A percentile compares a stretch with the other conserved stretches of the same genome.
These are phyloP conservation scores for Calyptommatus sinebrachiatus DNA, from an alignment of 2,113 vertebrate species.

Conservation along the genomic window DNA sequence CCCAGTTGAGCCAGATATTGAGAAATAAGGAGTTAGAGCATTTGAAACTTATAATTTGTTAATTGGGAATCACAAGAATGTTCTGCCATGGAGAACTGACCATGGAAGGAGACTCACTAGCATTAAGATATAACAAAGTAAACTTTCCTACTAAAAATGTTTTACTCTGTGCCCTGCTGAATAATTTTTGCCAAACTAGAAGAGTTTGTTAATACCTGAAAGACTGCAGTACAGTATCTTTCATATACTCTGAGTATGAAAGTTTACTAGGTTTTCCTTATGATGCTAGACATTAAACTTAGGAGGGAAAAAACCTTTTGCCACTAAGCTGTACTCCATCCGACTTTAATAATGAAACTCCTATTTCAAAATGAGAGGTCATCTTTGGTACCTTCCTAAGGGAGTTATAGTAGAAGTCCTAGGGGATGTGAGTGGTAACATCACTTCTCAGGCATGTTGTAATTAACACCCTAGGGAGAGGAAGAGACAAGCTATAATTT, in stretches of 20 bases:
- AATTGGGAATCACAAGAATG: not conserved
- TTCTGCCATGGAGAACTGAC: not conserved
- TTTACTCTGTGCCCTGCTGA: no score
- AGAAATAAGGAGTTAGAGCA: not conserved
- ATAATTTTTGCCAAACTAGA: no score
- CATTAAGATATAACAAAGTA: slow-evolving; percentile 44
- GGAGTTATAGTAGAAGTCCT: slow-evolving; percentile 3
- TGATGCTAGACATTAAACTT: not conserved
- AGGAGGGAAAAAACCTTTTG: not conserved
- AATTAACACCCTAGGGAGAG: slow-evolving; percentile 47
- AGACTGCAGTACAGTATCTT: no score
- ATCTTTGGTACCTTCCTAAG: not conserved
- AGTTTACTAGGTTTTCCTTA: not conserved
- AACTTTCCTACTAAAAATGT: no score
- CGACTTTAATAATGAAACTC: slow-evolving; percentile 32
- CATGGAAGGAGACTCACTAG: slow-evolving; percentile 24
- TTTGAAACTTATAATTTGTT: not conserved
- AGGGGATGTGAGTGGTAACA: slow-evolving; percentile 14
- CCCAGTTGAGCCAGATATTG: not conserved
- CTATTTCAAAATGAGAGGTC: slow-evolving; percentile 10
- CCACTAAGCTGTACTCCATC: not conserved
- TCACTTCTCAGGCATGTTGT: not conserved
- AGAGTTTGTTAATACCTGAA: no score
- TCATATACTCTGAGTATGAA: slow-evolving; percentile 6
- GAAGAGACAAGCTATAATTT: slow-evolving; percentile 56